Conservation (phyloP, 1,140 invertebrate species). For the Lepidurus arcticus region DNA sequence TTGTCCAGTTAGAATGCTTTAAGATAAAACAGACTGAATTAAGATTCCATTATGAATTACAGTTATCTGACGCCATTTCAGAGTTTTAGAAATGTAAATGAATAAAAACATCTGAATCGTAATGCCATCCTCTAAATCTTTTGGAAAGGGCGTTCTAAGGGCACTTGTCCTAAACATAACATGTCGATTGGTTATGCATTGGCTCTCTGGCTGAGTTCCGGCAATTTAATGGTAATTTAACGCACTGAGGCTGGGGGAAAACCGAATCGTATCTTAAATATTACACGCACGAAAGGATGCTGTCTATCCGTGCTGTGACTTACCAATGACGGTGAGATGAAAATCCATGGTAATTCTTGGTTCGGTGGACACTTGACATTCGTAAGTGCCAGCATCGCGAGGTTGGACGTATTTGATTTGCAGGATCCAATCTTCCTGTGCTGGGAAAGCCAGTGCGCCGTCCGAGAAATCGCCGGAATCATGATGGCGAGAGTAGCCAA, state of each 20-base stretch:
- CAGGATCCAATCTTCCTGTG: conserved; percentile 61
- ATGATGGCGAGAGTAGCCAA: neutral
- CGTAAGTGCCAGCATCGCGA: conserved; percentile 81
- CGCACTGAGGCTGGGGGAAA: neutral
- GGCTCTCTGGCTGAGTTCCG: too few species aligned
- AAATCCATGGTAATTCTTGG: conserved; percentile 87
- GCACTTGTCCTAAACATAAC: too few species aligned
- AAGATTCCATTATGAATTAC: too few species aligned
- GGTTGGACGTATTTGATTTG: conserved; percentile 68
- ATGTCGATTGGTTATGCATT: too few species aligned
- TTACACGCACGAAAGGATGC: neutral
- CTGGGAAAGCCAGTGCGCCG: neutral
- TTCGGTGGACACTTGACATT: conserved; percentile 88
- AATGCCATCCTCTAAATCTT: too few species aligned
- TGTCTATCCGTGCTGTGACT: neutral
- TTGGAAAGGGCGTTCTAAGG: too few species aligned
- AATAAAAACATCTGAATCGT: too few species aligned
- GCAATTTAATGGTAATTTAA: neutral
- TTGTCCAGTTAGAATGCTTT: too few species aligned
- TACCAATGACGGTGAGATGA: conserved; percentile 79
- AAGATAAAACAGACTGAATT: too few species aligned
- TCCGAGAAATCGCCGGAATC: neutral
- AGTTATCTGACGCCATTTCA: too few species aligned
- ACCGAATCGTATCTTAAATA: neutral
- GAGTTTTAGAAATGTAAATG: too few species aligned